phyloP scores from a whole-genome alignment of 2,797 vertebrate genomes.

The Sebastes melanostomus region DNA sequence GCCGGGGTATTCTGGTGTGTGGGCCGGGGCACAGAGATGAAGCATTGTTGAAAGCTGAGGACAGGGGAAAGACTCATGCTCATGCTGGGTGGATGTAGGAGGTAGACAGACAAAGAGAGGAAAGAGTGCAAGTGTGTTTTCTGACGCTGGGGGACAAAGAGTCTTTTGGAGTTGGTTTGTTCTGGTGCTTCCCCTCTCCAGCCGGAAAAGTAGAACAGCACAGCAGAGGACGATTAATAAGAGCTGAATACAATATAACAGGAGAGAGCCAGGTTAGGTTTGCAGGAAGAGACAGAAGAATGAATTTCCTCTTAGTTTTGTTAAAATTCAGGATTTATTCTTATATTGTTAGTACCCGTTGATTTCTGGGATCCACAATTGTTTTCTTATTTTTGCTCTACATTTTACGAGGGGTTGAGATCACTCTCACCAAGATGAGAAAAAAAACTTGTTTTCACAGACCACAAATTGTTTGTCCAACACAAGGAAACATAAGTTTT shows the following conservation, averaged over 20 bases:
- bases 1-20: slow-evolving; percentile 71
- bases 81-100: slow-evolving; percentile 62
- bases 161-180: slow-evolving; percentile 58
- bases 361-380: too few relatives aligned
- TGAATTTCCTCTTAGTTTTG: not conserved
- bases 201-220: not conserved
- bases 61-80: slow-evolving; percentile 58
- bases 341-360: too few relatives aligned
- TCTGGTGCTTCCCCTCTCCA: slow-evolving; percentile 54
- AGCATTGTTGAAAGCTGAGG: slow-evolving; percentile 57
- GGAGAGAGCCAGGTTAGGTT: not conserved
- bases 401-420: too few relatives aligned
- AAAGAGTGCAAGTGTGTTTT: slow-evolving; percentile 60
- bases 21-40: slow-evolving; percentile 63
- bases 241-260: not conserved
- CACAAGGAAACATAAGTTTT: too few relatives aligned
- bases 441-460: too few relatives aligned
- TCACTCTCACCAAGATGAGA: too few relatives aligned
- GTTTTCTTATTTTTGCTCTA: too few relatives aligned
- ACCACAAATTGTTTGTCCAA: too few relatives aligned
- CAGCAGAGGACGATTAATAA: not conserved
- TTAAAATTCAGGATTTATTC: too few relatives aligned
- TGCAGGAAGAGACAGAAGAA: not conserved
- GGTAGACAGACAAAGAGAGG: slow-evolving; percentile 63
- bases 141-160: slow-evolving; percentile 58